phyloP scores from a whole-genome alignment of 2,113 vertebrate genomes.

The Corythornis vintsioides region DNA sequence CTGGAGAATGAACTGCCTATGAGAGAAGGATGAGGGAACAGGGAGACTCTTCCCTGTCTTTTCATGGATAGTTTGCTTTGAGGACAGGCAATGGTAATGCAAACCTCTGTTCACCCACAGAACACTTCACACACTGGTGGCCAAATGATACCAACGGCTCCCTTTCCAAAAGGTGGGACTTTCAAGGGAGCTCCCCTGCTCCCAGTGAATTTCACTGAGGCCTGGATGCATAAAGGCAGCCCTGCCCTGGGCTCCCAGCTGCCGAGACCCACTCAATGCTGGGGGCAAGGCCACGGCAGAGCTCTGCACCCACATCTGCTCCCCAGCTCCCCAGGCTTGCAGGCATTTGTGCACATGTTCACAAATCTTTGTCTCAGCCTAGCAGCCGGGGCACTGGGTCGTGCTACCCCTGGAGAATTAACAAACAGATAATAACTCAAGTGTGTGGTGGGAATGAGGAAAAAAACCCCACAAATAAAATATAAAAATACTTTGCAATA shows the following conservation, averaged over 20 bases:
- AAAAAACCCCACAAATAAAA: slow-evolving; percentile 1
- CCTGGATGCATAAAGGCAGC: neutral
- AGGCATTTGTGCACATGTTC: neutral
- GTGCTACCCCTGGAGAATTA: neutral
- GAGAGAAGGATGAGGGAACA: neutral
- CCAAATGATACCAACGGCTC: neutral
- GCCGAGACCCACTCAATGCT: neutral
- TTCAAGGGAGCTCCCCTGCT: neutral
- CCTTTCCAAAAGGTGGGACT: neutral
- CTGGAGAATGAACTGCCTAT: neutral
- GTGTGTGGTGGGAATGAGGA: neutral
- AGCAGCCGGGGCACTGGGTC: neutral
- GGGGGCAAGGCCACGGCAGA: neutral
- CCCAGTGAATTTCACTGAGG: neutral
- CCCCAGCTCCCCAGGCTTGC: too few relatives aligned
- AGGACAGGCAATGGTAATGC: neutral
- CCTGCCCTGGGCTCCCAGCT: neutral
- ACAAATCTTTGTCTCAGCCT: neutral
- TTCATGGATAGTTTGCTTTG: neutral
- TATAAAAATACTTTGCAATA: neutral
- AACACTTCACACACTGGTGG: neutral
- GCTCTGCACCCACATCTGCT: neutral
- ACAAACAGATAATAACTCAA: neutral
- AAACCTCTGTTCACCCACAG: neutral
- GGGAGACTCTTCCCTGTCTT: neutral